Evolutionary conservation across 2,888 invertebrate genomes (phyloP).

Genomic region (Anaspis maculata): DNA sequence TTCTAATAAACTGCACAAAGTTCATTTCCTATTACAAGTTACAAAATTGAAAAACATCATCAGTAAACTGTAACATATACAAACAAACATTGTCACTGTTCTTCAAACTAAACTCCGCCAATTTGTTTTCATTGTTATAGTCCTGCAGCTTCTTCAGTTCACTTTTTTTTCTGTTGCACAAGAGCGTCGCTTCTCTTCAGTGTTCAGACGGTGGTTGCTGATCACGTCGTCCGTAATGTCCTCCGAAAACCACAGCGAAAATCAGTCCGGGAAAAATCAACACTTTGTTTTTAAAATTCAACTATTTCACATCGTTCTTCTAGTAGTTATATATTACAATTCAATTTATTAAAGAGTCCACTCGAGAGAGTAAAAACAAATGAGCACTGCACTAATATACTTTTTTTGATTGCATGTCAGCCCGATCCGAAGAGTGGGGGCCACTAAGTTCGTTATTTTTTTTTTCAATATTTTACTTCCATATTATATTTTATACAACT

Average conservation of each 20-base stretch:
- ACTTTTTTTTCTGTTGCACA: too few relatives aligned
- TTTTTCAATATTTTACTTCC: too few relatives aligned
- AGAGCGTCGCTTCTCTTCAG: conserved; percentile 9
- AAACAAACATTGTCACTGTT: conserved; percentile 32
- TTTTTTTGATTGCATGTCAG: conserved; percentile 25
- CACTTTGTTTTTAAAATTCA: conserved; percentile 30
- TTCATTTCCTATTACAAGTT: conserved; percentile 28
- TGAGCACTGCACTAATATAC: conserved; percentile 37
- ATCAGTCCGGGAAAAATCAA: conserved; percentile 34
- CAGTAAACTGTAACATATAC: conserved; percentile 34
- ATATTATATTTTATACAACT: conserved; percentile 29
- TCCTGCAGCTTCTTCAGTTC: conserved; percentile 25
- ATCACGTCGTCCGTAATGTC: conserved; percentile 16
- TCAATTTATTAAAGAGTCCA: conserved; percentile 36
- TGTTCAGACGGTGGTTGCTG: conserved; percentile 6
- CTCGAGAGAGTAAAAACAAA: conserved; percentile 34
- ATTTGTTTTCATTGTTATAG: conserved; percentile 36
- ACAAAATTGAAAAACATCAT: conserved; percentile 33
- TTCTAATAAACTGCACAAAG: conserved; percentile 28
- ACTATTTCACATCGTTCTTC: conserved; percentile 26
- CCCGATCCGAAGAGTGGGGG: conserved; percentile 41
- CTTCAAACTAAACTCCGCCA: conserved; percentile 29
- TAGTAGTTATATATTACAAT: conserved; percentile 30
- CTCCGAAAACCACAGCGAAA: conserved; percentile 6
- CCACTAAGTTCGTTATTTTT: conserved; percentile 32